Evolutionary conservation across 2,113 vertebrate genomes (phyloP).

Genomic region (Xyrauchen texanus): DNA sequence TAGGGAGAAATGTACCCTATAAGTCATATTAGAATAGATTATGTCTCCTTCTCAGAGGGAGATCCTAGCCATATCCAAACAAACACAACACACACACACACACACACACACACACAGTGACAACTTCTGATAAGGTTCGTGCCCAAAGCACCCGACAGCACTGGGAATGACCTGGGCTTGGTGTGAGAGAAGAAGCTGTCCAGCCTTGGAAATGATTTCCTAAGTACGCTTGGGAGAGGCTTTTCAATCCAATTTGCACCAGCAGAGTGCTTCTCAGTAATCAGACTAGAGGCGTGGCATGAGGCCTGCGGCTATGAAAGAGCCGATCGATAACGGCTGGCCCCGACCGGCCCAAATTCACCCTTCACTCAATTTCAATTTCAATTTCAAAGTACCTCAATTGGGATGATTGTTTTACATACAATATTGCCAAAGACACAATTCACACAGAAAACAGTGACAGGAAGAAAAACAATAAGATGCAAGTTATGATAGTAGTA

Average conservation of each 20-base stretch:
- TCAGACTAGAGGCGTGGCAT: slow-evolving; percentile 52
- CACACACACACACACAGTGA: not conserved
- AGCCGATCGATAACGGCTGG: slow-evolving; percentile 50
- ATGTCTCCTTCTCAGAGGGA: slow-evolving; percentile 33
- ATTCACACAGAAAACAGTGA: too few relatives aligned
- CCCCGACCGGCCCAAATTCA: slow-evolving; percentile 35
- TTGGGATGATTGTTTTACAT: slow-evolving; percentile 33
- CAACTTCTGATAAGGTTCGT: not conserved
- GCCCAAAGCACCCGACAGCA: slow-evolving; percentile 22
- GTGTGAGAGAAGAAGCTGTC: slow-evolving; percentile 13
- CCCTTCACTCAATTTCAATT: slow-evolving; percentile 31
- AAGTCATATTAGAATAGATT: slow-evolving; percentile 40
- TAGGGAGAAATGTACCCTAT: slow-evolving; percentile 35
- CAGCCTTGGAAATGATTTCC: slow-evolving; percentile 52
- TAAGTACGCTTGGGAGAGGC: slow-evolving; percentile 54
- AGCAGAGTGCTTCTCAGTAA: slow-evolving; percentile 54
- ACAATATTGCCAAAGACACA: not conserved
- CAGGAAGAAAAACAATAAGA: too few relatives aligned
- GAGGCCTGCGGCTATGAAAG: slow-evolving; percentile 47
- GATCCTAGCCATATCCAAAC: slow-evolving; percentile 16
- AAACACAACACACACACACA: not conserved
- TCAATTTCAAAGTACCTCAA: slow-evolving; percentile 32
- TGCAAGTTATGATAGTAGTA: too few relatives aligned
- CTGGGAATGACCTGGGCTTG: slow-evolving; percentile 41
- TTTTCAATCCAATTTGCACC: slow-evolving; percentile 58